Conservation (phyloP, 2,888 invertebrate species). For the Elgonia sp. region DNA sequence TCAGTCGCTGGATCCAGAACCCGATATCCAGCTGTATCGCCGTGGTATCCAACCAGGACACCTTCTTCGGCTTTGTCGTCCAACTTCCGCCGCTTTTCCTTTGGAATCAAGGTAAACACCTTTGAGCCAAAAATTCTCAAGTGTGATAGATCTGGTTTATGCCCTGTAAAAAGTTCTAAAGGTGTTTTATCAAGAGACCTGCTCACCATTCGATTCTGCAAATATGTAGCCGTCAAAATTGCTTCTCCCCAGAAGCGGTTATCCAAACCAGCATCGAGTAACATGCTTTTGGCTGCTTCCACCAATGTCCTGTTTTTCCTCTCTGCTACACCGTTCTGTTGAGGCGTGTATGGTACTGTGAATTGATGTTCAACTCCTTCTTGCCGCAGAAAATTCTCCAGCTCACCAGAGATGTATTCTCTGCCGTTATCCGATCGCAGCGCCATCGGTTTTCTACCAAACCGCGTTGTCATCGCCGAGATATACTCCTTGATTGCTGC, state of each 20-base stretch:
- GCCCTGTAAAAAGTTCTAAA: conserved; percentile 53
- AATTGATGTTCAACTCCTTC: conserved; percentile 23
- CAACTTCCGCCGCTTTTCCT: conserved; percentile 50
- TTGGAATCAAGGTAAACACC: conserved; percentile 48
- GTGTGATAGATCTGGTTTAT: conserved; percentile 54
- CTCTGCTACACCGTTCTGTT: conserved; percentile 57
- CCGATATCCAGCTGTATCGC: conserved; percentile 49
- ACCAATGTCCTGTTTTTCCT: conserved; percentile 56
- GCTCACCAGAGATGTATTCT: conserved; percentile 41
- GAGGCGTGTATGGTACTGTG: conserved; percentile 24
- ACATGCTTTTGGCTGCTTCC: conserved; percentile 56
- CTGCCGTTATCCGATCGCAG: conserved; percentile 46
- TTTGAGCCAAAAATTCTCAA: conserved; percentile 55
- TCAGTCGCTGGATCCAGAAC: conserved; percentile 47
- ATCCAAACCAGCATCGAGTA: conserved; percentile 51
- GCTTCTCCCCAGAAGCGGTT: conserved; percentile 66
- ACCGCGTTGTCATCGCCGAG: conserved; percentile 45
- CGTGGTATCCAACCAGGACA: conserved; percentile 55
- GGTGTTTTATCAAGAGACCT: conserved; percentile 48
- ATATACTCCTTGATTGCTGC: conserved; percentile 58
- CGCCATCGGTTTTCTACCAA: conserved; percentile 35
- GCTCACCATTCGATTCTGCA: conserved; percentile 46
- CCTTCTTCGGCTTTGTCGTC: conserved; percentile 59
- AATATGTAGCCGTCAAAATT: conserved; percentile 56
- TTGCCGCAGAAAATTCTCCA: conserved; percentile 46